These are phyloP conservation scores for Neodiprion virginianus DNA, from an alignment of 1,140 invertebrate species.

Conservation along the genomic window DNA sequence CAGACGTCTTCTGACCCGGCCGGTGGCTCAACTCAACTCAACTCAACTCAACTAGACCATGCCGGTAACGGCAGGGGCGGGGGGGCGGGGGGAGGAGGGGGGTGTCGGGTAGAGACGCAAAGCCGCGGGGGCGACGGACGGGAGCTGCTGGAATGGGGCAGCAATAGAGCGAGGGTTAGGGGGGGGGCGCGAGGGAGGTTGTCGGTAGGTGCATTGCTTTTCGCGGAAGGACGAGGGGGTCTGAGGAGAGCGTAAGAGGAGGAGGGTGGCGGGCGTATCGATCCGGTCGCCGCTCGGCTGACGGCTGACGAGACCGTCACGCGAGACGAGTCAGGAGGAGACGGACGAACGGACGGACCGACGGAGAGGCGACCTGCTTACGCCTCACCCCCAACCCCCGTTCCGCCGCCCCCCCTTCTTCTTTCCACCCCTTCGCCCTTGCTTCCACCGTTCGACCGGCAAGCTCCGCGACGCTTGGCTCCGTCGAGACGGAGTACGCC, in stretches of 20 bases:
- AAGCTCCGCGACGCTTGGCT: constrained; percentile 12
- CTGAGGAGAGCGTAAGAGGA: constrained; percentile 26
- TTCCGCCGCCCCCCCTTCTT: neutral
- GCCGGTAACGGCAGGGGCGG: constrained; percentile 23
- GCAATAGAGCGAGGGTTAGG: constrained; percentile 5
- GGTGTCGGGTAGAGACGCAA: constrained; percentile 26
- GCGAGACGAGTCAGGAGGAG: constrained; percentile 54
- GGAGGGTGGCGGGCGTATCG: constrained; percentile 54
- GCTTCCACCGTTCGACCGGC: neutral
- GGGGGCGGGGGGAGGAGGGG: constrained; percentile 39
- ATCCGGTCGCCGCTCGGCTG: constrained; percentile 57
- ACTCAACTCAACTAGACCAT: constrained; percentile 51
- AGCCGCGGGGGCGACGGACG: constrained; percentile 24
- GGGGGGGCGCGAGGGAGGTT: neutral
- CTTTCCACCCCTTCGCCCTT: constrained; percentile 7
- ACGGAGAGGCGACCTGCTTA: constrained; percentile 39
- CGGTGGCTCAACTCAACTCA: constrained; percentile 57
- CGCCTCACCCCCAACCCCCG: constrained; percentile 33
- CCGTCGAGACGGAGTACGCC: constrained; percentile 7
- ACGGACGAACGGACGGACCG: constrained; percentile 16
- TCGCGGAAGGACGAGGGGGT: constrained; percentile 25
- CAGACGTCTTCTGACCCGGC: constrained; percentile 64
- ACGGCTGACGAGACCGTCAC: constrained; percentile 63
- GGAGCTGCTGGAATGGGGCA: constrained; percentile 21
- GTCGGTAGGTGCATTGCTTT: constrained; percentile 46